Evolutionary conservation across 2,113 vertebrate species (phyloP), one percentile per base, ranked within the genome.

Genomic region (Brevimyrus niger): DNA sequence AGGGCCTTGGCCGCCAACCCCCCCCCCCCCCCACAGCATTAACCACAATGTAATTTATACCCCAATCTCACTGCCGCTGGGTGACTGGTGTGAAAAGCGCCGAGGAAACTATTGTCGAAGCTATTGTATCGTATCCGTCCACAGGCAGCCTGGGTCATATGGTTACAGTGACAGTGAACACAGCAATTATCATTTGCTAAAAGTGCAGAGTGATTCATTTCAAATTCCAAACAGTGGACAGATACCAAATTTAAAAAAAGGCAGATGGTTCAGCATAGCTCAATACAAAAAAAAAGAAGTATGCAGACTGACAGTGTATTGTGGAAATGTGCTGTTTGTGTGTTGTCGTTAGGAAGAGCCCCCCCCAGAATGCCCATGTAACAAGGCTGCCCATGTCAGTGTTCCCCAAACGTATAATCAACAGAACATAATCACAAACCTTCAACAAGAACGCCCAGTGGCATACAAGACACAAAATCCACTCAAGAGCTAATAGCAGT

Each of bases 141-240:
- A 88, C 50, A 17, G 50, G 2, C 69, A 5, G 61, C 23, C 31
- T 31, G 73, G 48, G 51, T 53, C 69, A n/a, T 23, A 11, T 38
- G n/a, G 11, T 38, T 61, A n/a, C 35, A 84, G 58, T 84, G 23
- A 85, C 48, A 35, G 48, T n/a, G 53, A 44, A 89, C 48, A 89
- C 69, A 58, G 44, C 61, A 83, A 83, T 83, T 42, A 80, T n/a
- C 35, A 35, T 55, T 73, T 2, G 8, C 69, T 35, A 51, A 50
- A 69, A 89, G 73, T 35, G 17, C 69, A 89, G 27, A 44, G 38
- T 89, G 31, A 31, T 82, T 82, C 17, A 38, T 83, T 89, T 89
- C 48, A 53, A 89, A 55, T 44, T 80, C 55, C 48, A 83, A 83
- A 55, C 19, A 8, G 86, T 51, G 42, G 53, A 27, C 15, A 10